Percentiles rank a stretch among this genome's conserved stretches.
These are phyloP conservation scores for Caloenas nicobarica DNA, from an alignment of 2,113 vertebrate species.

Conservation along the genomic window DNA sequence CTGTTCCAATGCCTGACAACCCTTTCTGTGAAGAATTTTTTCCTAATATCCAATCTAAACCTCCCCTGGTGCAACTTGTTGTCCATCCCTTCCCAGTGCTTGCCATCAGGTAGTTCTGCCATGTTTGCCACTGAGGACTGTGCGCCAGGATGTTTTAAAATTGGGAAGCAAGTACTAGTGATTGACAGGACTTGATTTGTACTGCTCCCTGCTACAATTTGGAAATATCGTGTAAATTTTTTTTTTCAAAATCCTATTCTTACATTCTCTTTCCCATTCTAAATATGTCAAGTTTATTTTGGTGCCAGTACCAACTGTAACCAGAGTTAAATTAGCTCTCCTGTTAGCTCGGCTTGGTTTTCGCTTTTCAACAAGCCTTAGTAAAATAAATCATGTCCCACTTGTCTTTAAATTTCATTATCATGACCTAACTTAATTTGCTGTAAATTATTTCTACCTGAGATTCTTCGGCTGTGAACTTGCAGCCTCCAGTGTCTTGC, in stretches of 20 bases:
- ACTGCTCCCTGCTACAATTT: neutral
- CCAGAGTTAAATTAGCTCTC: neutral
- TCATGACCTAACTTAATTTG: constrained; percentile 51
- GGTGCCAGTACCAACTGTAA: neutral
- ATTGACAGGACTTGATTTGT: neutral
- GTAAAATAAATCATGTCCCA: constrained; percentile 41
- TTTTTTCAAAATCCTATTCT: neutral
- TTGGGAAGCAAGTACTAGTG: neutral
- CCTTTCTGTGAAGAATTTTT: too few species aligned
- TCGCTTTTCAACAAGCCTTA: constrained; percentile 34
- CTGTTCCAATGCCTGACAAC: too few species aligned
- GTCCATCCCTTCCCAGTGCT: neutral
- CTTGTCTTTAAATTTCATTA: constrained; percentile 57
- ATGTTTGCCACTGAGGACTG: neutral
- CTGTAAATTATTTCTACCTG: constrained; percentile 59
- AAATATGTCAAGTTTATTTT: neutral
- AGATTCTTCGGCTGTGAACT: constrained; percentile 22
- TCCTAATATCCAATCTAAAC: too few species aligned
- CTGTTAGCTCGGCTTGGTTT: constrained; percentile 19
- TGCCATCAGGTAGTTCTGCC: neutral
- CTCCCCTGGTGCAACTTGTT: neutral
- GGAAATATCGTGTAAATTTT: neutral
- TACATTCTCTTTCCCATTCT: neutral
- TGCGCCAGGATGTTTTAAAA: neutral
- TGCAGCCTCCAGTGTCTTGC: neutral